Base-by-base conservation (phyloP, 2,113 vertebrate species). In the Pluvianellus socialis region DNA sequence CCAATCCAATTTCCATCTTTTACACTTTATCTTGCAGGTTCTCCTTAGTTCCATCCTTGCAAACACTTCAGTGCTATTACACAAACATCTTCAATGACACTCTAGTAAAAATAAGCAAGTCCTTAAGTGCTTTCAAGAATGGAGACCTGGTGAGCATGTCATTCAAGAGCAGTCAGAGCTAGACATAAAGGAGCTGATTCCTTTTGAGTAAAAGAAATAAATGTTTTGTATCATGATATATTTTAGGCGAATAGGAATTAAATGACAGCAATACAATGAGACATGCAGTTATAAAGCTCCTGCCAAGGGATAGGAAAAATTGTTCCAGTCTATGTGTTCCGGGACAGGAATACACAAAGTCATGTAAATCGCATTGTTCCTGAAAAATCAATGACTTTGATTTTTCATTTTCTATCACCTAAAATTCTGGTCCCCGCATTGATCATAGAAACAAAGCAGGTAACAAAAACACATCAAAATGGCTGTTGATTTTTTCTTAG, bases 41-140 rank as follows among this genome's bases (percentile, higher is more conserved):
- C 68, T 71, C 40, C 72, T 71, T 50, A 71, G 52, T 30, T 84
- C 42, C 73, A 56, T 79, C 72, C 72, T 86, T 72, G 49, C 59
- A 79, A 91, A 79, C 30, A 88, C 47, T 84, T 92, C 67, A 79
- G 11, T 20, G 38, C 30, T 77, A 59, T 89, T 91, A 74, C 0
- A 0, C 59, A 86, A 93, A 62, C 30, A 40, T 71, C 44, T 81
- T 86, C 83, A 94, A 84, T 38, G 33, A 66, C 68, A 94, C 76
- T 94, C 42, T 73, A 94, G 61, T 52, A 63, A 91, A 93, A 93
- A 94, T 61, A 84, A 84, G 61, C 65, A 92, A 93, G 56, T 80
- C 24, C 76, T 81, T 85, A 81, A 95, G 86, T 82, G 68, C 40
- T 91, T 96, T 93, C 76, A 94, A 91, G 77, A 92, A 91, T 44